A percentile compares a stretch with the other conserved stretches of the same genome.
Evolutionary conservation across 2,797 vertebrate species (phyloP).

Genomic region (Neostethus bicornis): DNA sequence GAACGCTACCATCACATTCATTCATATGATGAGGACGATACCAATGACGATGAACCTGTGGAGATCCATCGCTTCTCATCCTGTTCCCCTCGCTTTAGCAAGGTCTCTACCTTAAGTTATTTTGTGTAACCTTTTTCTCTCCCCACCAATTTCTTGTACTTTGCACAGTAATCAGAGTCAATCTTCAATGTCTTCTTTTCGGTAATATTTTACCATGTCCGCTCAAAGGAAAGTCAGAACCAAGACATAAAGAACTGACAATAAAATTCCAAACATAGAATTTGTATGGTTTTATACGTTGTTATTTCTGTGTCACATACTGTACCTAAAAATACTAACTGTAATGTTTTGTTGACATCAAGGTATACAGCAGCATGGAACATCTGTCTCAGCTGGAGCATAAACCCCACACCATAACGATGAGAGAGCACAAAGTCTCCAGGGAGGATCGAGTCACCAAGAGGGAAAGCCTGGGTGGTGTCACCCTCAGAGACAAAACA

Average conservation of each 20-base stretch:
- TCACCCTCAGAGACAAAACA: conserved; percentile 88
- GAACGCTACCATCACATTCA: conserved; percentile 92
- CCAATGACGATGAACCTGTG: conserved; percentile 90
- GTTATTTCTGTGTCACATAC: too few species aligned
- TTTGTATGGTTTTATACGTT: too few species aligned
- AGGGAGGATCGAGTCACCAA: conserved; percentile 85
- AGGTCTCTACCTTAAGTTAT: conserved; percentile 72
- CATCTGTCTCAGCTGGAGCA: conserved; percentile 91
- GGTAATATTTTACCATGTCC: too few species aligned
- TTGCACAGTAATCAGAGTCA: too few species aligned
- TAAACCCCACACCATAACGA: conserved; percentile 81
- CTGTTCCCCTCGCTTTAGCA: conserved; percentile 92
- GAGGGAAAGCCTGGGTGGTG: conserved; percentile 86
- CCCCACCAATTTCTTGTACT: too few species aligned
- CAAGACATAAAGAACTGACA: too few species aligned
- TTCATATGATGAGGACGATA: conserved; percentile 91
- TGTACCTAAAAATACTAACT: neutral
- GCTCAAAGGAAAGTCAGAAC: too few species aligned
- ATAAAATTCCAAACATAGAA: too few species aligned
- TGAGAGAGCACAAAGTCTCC: conserved; percentile 84
- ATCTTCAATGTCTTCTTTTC: too few species aligned
- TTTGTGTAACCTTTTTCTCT: neutral
- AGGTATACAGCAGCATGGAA: conserved; percentile 97
- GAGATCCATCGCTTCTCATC: conserved; percentile 91
- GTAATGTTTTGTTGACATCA: conserved; percentile 9